These are phyloP conservation scores for Hippoglossus stenolepis DNA, from an alignment of 2,113 vertebrate genomes.

Conservation along the genomic window DNA sequence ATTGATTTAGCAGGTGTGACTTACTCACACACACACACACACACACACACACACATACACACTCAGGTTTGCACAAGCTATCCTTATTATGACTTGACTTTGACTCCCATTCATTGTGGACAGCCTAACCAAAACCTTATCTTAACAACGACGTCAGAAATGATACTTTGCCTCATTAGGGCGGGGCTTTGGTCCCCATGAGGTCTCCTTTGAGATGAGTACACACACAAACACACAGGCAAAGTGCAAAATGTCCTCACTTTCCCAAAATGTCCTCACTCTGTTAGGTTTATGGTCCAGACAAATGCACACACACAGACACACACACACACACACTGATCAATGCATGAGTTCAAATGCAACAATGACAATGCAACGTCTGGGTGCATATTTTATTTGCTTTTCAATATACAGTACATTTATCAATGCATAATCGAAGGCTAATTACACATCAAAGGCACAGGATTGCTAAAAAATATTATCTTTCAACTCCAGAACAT, in stretches of 20 bases:
- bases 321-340: not conserved
- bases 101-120: no score
- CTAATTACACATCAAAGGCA: slow-evolving; percentile 37
- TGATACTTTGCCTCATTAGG: no score
- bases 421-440: slow-evolving; percentile 15
- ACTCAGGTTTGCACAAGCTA: no score
- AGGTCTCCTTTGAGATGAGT: not conserved
- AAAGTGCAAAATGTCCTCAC: no score
- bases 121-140: not conserved
- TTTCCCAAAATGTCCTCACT: no score
- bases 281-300: no score
- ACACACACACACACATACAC: no score
- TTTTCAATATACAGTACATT: slow-evolving; percentile 37
- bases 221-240: not conserved
- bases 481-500: slow-evolving; percentile 16
- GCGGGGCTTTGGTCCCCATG: no score
- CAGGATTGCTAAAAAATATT: slow-evolving; percentile 32
- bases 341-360: not conserved
- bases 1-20: no score
- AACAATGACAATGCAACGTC: slow-evolving; percentile 1
- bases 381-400: slow-evolving; percentile 56
- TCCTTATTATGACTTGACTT: no score
- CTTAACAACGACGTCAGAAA: no score
- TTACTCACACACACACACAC: no score
- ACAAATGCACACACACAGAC: not conserved